Evolutionary conservation across 2,888 invertebrate genomes (phyloP).

Genomic region (Melanophora roralis): DNA sequence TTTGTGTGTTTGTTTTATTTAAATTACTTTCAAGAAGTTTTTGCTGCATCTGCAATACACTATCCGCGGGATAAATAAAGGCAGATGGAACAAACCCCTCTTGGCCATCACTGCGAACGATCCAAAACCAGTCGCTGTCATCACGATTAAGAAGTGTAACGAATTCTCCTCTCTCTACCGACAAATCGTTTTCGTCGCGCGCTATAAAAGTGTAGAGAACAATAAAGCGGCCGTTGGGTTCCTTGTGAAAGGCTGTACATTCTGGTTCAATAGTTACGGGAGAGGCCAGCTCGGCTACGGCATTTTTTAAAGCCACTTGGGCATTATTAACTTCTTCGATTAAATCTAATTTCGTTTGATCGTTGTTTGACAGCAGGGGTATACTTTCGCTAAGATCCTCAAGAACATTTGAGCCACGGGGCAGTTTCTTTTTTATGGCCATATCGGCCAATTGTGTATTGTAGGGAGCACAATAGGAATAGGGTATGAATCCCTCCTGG

Average conservation of each 20-base stretch:
- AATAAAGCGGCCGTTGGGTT: constrained; percentile 93
- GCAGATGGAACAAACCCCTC: constrained; percentile 97
- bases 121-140: constrained; percentile 98
- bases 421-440: constrained; percentile 91
- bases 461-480: constrained; percentile 93
- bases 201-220: constrained; percentile 96
- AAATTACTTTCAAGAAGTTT: constrained; percentile 59
- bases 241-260: constrained; percentile 85
- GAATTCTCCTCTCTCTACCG: constrained; percentile 94
- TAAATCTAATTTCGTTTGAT: constrained; percentile 69
- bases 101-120: constrained; percentile 92
- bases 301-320: constrained; percentile 54
- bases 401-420: constrained; percentile 79
- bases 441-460: constrained; percentile 86
- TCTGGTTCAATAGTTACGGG: constrained; percentile 79
- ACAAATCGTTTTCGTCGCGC: constrained; percentile 94
- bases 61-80: constrained; percentile 93
- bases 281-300: constrained; percentile 54
- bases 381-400: constrained; percentile 68
- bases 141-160: constrained; percentile 96
- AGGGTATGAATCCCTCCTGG: constrained; percentile 96
- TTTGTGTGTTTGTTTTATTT: constrained; percentile 64
- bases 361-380: constrained; percentile 64
- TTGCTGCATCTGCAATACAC: constrained; percentile 80
- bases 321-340: constrained; percentile 70